Base-by-base conservation (phyloP, 2,888 invertebrate genomes). In the Mythimna pallens region DNA sequence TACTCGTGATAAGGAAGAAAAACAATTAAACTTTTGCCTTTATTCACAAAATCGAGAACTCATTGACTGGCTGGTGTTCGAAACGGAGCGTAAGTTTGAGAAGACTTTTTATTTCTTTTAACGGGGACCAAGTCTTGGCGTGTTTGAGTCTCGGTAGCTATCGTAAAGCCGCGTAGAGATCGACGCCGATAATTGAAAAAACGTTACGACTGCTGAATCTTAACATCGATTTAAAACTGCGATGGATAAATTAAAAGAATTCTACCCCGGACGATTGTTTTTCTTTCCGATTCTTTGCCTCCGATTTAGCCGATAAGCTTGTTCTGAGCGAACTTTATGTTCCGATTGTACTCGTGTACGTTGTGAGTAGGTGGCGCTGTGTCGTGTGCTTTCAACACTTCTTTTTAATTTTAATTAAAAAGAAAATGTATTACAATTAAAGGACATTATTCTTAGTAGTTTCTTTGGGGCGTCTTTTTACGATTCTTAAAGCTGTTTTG, bases 211-310 rank as follows among this genome's bases (percentile, higher is more conserved):
- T 91, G 90, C 90, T 93, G 94, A 94, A 94, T 94, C 93, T 93
- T 94, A 95, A 95, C 95, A 94, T 93, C 93, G 94, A 94, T 95
- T 95, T 94, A 94, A 95, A 95, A 94, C 93, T 92, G 92, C 92
- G 91, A 93, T 90, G 93, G 94, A 94, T 95, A 95, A 95, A 95
- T 95, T 95, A 95, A 95, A 95, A 93, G 94, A 94, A 93, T 93
- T 87, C 92, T 89, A 90, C 89, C 88, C 85, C 78, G 87, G 87
- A 82, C 91, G 90, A 93, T 94, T 94, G 93, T 94, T 94, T 94
- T 92, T 92, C 92, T 92, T 90, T 91, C 90, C 88, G 91, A 91
- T 92, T 91, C 91, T 89, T 88, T 86, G 89, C 87, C 91, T 89
- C 88, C 89, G 94, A 95, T 95, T 89, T 80, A 73, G 81, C 88